Conservation (phyloP, 2,888 invertebrate species). For the Parasteatoda lunata region DNA sequence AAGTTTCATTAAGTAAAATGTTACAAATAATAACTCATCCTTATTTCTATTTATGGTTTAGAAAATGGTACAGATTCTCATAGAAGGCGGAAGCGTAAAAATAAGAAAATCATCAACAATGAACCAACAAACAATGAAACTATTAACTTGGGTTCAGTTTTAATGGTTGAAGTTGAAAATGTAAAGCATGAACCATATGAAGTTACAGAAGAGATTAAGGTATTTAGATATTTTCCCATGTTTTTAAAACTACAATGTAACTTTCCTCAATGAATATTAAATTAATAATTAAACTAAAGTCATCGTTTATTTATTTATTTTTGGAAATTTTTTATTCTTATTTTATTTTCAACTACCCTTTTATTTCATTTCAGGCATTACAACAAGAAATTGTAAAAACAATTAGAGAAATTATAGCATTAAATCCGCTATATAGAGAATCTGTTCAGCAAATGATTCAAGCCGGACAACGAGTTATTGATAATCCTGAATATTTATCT, state of each 20-base stretch:
- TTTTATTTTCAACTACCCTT: background rate
- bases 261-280: background rate
- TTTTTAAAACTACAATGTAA: too few species aligned
- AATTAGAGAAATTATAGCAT: conserved; percentile 94
- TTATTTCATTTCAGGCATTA: conserved; percentile 80
- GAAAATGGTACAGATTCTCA: conserved; percentile 43
- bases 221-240: conserved; percentile 71
- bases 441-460: conserved; percentile 98
- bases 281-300: background rate
- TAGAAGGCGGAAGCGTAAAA: conserved; percentile 63
- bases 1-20: too few species aligned
- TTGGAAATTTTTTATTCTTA: conserved; percentile 4
- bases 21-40: too few species aligned
- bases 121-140: conserved; percentile 2
- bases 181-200: conserved; percentile 89
- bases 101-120: conserved; percentile 33
- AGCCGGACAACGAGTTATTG: conserved; percentile 95
- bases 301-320: background rate
- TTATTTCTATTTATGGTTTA: background rate
- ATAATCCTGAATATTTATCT: conserved; percentile 97
- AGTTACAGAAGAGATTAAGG: conserved; percentile 95
- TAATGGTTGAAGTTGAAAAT: conserved; percentile 97
- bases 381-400: conserved; percentile 98
- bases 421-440: conserved; percentile 97
- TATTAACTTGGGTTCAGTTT: conserved; percentile 76